Percentiles rank a stretch among this genome's conserved stretches.
Conservation (phyloP, 2,888 invertebrate species). For the Pristionchus fissidentatus region DNA sequence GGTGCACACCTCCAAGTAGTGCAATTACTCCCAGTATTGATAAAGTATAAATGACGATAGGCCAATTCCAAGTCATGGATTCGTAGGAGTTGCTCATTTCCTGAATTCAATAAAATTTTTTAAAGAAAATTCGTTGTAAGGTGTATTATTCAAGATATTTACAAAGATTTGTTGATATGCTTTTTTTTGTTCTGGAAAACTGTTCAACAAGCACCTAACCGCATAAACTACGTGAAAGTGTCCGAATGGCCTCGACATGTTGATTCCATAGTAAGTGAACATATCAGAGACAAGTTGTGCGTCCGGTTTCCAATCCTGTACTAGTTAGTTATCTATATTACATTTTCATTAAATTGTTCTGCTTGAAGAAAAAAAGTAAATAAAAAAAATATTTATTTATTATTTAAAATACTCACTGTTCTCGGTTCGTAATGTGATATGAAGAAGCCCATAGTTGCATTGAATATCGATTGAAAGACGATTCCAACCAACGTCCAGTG, state of each 20-base stretch:
- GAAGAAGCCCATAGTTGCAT: slow-evolving; percentile 34
- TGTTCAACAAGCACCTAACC: too few species aligned
- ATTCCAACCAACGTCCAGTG: slow-evolving; percentile 23
- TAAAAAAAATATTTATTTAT: too few species aligned
- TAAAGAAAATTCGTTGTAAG: too few species aligned
- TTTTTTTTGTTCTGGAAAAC: too few species aligned
- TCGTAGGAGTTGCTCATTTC: not conserved
- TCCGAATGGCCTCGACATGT: slow-evolving; percentile 36
- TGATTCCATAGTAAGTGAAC: not conserved
- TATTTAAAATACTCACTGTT: slow-evolving; percentile 21
- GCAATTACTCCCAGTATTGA: slow-evolving; percentile 29
- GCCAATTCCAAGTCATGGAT: not conserved
- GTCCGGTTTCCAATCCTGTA: slow-evolving; percentile 31
- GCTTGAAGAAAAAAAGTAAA: too few species aligned
- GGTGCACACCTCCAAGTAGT: not conserved
- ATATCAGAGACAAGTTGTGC: not conserved
- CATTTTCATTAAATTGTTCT: not conserved
- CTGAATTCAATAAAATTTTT: not conserved
- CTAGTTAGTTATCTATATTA: not conserved
- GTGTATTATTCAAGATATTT: too few species aligned
- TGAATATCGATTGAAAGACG: not conserved
- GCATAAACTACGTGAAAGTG: slow-evolving; percentile 42
- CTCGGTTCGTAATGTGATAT: slow-evolving; percentile 37
- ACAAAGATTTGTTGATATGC: too few species aligned
- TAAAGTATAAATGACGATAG: slow-evolving; percentile 36